A percentile compares a stretch with the other conserved stretches of the same genome.
phyloP scores from a whole-genome alignment of 2,797 vertebrate genomes.

The Chelonia mydas region DNA sequence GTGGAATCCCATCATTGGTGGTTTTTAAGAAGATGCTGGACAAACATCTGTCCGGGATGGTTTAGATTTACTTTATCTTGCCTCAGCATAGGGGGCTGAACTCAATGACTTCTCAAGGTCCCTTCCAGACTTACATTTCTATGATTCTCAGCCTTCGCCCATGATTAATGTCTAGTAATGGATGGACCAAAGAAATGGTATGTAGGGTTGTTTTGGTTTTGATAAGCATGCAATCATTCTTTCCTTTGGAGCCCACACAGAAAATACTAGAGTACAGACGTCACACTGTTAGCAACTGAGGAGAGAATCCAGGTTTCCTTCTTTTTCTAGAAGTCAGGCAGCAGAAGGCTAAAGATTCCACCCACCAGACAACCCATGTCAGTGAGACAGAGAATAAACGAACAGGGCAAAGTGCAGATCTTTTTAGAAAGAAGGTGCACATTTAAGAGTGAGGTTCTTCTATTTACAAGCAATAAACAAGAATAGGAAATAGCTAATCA shows the following conservation, averaged over 20 bases:
- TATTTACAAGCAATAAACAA: slow-evolving; percentile 56
- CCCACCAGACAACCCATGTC: not conserved
- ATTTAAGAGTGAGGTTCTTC: slow-evolving; percentile 45
- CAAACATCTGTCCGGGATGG: not conserved
- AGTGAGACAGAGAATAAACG: not conserved
- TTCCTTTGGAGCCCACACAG: not conserved
- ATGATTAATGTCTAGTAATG: not conserved
- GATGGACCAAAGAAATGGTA: not conserved
- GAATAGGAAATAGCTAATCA: slow-evolving; percentile 55
- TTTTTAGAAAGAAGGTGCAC: slow-evolving; percentile 54
- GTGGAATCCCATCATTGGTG: not conserved
- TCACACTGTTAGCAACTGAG: not conserved
- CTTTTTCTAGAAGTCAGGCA: not conserved
- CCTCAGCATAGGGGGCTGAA: not conserved
- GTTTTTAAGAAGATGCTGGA: not conserved
- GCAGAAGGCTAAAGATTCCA: not conserved
- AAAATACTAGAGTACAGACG: not conserved
- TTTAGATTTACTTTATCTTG: not conserved
- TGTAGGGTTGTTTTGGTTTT: slow-evolving; percentile 2
- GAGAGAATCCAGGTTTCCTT: not conserved
- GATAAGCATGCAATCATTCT: not conserved
- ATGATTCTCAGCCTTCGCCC: not conserved
- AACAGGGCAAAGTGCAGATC: slow-evolving; percentile 48
- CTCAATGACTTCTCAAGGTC: not conserved
- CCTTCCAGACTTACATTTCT: not conserved